Evolutionary conservation across 2,888 invertebrate genomes (phyloP), one percentile per base, ranked within the genome.

Genomic region (Drosophila testacea): DNA sequence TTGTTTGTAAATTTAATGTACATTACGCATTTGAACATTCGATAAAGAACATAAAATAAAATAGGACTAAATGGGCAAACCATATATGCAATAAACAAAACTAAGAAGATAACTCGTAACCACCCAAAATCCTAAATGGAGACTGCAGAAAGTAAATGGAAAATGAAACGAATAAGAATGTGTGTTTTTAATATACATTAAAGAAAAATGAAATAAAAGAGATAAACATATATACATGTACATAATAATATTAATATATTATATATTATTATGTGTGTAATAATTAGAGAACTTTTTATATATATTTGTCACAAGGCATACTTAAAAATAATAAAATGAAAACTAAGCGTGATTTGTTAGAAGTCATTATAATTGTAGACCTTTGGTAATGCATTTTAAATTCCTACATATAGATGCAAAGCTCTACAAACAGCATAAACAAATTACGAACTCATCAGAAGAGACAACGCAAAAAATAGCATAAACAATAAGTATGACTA

Each of bases 61-160:
- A 69, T 76, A 73, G 73, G 61, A 77, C 77, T 73, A 77, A 65
- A 77, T 77, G 76, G 77, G 77, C 63, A 78, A 77, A 74, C 77
- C 77, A 77, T 78, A 77, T 71, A 73, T 42, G 79, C 81, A 79
- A 83, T 81, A 83, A 69, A 83, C 81, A 81, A 79, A 81, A 88
- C 81, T 81, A 81, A 81, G 44, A 57, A 57, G 84, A 84, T 77
- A 85, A 85, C 83, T 88, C 88, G 88, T 85, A 84, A 84, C 83
- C 83, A 84, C 83, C 83, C 83, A 87, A 81, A 87, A 84, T 85
- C 85, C 85, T 86, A 86, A 79, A 85, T 78, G 83, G 83, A 84
- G 83, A 84, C 83, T 84, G 83, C 83, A 79, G 81, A 67, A 79
- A 64, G 73, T 73, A 73, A 75, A 47, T 47, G 57, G 76, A 80